Evolutionary conservation across 2,888 invertebrate species (phyloP), one percentile per base, ranked within the genome.

Genomic region (Acanthoscelides obtectus): DNA sequence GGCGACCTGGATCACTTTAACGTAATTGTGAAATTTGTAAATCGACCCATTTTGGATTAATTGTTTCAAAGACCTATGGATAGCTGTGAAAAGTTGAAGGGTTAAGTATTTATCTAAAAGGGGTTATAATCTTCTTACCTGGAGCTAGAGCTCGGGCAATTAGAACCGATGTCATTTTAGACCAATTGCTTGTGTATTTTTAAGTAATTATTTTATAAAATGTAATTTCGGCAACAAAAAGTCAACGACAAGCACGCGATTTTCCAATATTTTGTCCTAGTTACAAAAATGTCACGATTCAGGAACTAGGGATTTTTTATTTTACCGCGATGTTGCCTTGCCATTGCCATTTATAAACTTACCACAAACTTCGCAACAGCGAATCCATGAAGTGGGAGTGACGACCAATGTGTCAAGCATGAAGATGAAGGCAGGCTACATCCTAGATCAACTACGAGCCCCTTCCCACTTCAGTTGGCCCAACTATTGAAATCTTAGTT

Each of bases 51-150:
- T 83, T 72, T 82, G 80, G 70, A 86, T 77, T 64, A 87, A 75
- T 74, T 87, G 86, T 75, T 84, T 87, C 2, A 86, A 76, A 2
- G 85, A 83, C 67, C 86, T 83, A 25, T 84, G 83, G 22, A 87
- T 71, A 21, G 83, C 89, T 89, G 80, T 78, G 87, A 87, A 68
- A n/a, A 22, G n/a, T 20, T n/a, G 17, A 12, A 6, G n/a, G 22
- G 64, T 20, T 69, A 64, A n/a, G n/a, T 64, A 19, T 4, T 6
- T 2, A 20, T 0, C 3, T 64, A 17, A 64, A n/a, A 1, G 12
- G 6, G 20, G 21, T 21, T 20, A 4, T 21, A 21, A 45, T 67
- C 0, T 20, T 74, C 72, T 77, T 82, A 84, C 84, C 82, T 76
- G 84, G 83, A 20, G 81, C 79, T 71, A 84, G 74, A 64, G 81